Evolutionary conservation across 1,140 invertebrate species (phyloP).

Genomic region (Nautilus pompilius): DNA sequence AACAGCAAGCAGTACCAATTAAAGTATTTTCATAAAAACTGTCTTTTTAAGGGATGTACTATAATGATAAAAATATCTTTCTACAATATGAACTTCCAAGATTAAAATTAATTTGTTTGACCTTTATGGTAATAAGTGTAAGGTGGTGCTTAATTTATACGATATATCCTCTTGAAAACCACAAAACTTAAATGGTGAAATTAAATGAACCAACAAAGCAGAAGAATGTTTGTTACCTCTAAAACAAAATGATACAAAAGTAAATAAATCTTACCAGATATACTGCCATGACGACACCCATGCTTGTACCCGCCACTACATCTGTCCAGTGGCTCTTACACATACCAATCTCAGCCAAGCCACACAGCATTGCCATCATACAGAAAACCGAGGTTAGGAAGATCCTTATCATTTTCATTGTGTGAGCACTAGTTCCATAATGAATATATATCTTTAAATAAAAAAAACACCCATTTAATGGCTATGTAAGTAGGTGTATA

Average conservation of each 20-base stretch:
- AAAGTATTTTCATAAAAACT: no score
- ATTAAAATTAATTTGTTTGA: no score
- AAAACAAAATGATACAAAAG: no score
- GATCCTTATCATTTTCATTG: slow-evolving; percentile 32
- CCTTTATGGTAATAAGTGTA: no score
- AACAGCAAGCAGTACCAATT: no score
- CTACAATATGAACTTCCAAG: no score
- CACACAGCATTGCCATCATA: slow-evolving; percentile 40
- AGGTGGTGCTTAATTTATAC: neutral
- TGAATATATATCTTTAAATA: slow-evolving; percentile 43
- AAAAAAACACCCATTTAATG: neutral
- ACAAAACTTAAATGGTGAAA: neutral
- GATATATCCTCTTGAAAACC: neutral
- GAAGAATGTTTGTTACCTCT: neutral
- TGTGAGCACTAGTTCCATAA: slow-evolving; percentile 31
- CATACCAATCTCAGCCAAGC: slow-evolving; percentile 27
- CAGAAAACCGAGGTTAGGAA: slow-evolving; percentile 36
- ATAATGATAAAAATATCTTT: no score
- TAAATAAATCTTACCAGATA: slow-evolving; percentile 47
- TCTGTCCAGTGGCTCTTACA: slow-evolving; percentile 40
- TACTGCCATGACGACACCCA: slow-evolving; percentile 32
- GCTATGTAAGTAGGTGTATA: neutral
- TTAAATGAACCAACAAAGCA: neutral
- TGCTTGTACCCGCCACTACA: slow-evolving; percentile 29
- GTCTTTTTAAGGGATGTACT: no score